Conservation (phyloP, 2,113 vertebrate species). For the Pteropus alecto region DNA sequence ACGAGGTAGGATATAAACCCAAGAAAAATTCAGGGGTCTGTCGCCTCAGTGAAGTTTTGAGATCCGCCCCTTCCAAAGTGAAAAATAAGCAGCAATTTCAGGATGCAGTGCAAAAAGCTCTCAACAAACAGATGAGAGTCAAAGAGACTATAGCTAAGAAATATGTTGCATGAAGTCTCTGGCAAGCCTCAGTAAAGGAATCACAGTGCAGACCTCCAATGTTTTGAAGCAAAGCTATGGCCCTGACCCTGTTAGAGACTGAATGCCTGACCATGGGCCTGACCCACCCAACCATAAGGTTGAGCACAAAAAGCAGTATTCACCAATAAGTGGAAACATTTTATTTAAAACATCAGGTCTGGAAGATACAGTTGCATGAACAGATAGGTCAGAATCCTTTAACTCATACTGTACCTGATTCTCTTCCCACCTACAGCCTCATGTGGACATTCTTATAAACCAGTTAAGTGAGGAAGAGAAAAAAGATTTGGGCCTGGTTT, state of each 20-base stretch:
- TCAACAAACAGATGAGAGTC: neutral
- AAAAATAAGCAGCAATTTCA: neutral
- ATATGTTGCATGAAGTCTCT: neutral
- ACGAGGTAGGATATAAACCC: neutral
- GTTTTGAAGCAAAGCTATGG: neutral
- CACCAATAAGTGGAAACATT: neutral
- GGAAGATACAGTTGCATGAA: neutral
- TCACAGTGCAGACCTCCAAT: neutral
- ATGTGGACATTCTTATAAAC: neutral
- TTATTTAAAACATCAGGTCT: neutral
- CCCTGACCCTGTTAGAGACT: neutral
- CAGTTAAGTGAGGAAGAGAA: neutral
- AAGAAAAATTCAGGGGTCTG: neutral
- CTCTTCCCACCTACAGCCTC: neutral
- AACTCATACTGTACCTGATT: neutral
- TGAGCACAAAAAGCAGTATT: neutral
- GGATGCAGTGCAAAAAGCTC: neutral
- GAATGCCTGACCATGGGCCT: neutral
- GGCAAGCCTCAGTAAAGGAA: neutral
- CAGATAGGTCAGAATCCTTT: neutral
- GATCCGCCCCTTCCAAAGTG: neutral
- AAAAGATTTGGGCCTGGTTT: neutral
- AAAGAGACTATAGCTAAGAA: neutral
- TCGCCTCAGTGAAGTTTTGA: neutral
- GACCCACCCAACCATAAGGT: neutral